Percentiles rank a stretch among this genome's conserved stretches.
phyloP scores from a whole-genome alignment of 1,140 invertebrate species.

The Drosophila takahashii region DNA sequence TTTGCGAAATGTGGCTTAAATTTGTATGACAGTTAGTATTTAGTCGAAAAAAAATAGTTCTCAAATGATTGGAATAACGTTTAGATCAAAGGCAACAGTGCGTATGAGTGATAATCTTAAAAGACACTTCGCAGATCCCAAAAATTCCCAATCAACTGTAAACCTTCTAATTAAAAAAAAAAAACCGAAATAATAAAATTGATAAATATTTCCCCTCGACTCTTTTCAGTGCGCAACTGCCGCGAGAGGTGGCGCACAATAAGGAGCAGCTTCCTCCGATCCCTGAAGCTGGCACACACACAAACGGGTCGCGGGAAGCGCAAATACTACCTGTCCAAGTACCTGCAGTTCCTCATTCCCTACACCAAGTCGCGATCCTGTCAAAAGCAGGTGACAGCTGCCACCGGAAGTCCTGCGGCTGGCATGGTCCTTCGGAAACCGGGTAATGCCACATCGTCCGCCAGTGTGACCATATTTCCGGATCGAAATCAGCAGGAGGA shows the following conservation, averaged over 20 bases:
- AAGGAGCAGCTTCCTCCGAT: conserved; percentile 77
- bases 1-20: too few relatives aligned
- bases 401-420: not conserved
- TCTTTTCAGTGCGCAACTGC: conserved; percentile 71
- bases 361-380: conserved; percentile 74
- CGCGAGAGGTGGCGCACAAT: conserved; percentile 80
- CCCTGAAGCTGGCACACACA: conserved; percentile 73
- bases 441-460: conserved; percentile 5
- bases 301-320: conserved; percentile 78
- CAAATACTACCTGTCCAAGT: conserved; percentile 80
- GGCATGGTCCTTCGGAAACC: conserved; percentile 65
- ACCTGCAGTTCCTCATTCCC: conserved; percentile 78
- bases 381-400: conserved; percentile 32
- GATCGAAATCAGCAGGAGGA: conserved; percentile 41
- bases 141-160: too few relatives aligned
- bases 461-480: conserved; percentile 15
- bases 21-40: too few relatives aligned
- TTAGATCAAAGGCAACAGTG: too few relatives aligned
- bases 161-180: too few relatives aligned
- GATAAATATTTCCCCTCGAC: not conserved
- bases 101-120: too few relatives aligned
- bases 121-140: too few relatives aligned
- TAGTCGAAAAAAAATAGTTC: too few relatives aligned
- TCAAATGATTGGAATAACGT: too few relatives aligned
- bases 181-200: too few relatives aligned